These are phyloP conservation scores for Holcopasites calliopsidis DNA, from an alignment of 1,140 invertebrate genomes.

Conservation along the genomic window DNA sequence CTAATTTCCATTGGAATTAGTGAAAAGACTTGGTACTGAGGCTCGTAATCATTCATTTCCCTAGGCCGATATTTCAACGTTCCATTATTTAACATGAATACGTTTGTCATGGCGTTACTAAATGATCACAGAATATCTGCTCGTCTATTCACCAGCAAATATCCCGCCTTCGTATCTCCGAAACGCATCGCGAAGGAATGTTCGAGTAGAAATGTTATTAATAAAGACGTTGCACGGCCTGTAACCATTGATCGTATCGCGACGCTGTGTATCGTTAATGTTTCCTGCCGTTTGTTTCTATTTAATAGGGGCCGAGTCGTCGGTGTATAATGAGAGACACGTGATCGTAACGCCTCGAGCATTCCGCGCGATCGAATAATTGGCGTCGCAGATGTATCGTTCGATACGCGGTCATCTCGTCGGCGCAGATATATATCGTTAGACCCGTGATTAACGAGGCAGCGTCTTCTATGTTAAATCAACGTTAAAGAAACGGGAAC, in stretches of 20 bases:
- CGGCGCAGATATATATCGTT: not conserved
- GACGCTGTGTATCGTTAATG: conserved; percentile 7
- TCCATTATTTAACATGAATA: too few relatives aligned
- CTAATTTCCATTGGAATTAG: too few relatives aligned
- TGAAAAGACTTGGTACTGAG: too few relatives aligned
- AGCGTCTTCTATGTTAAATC: too few relatives aligned
- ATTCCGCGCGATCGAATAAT: conserved; percentile 28
- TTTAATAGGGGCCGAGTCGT: not conserved
- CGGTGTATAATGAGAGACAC: conserved; percentile 30
- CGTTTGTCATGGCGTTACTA: too few relatives aligned
- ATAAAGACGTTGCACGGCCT: not conserved
- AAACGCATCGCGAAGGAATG: too few relatives aligned
- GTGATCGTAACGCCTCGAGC: conserved; percentile 24
- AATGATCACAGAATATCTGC: too few relatives aligned
- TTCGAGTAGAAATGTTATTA: not conserved
- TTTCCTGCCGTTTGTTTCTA: not conserved
- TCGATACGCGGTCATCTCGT: not conserved
- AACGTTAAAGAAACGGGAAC: too few relatives aligned
- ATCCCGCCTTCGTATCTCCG: too few relatives aligned
- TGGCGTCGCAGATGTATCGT: not conserved
- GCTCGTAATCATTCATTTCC: too few relatives aligned
- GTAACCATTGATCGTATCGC: not conserved
- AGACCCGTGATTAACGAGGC: not conserved
- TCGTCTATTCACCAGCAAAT: too few relatives aligned
- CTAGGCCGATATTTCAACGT: too few relatives aligned